These are phyloP conservation scores for Axinella damicornis DNA, from an alignment of 37 sponge, comb jelly and placozoan species.

Conservation along the genomic window DNA sequence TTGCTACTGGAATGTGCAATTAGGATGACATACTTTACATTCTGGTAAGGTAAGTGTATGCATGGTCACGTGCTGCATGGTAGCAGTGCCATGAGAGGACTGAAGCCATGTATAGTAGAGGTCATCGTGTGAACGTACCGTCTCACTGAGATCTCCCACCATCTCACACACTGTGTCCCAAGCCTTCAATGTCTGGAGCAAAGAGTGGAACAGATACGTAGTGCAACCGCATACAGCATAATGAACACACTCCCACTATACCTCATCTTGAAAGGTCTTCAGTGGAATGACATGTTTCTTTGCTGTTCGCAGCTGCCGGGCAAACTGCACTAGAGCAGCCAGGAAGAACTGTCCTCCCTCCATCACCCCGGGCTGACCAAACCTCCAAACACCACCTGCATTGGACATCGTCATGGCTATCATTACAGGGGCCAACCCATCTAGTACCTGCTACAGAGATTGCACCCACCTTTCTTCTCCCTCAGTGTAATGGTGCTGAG, in stretches of 20 bases:
- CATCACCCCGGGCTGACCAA: slow-evolving; percentile 30
- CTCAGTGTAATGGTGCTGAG: slow-evolving; percentile 1
- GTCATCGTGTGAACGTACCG: too few relatives aligned
- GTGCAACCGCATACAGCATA: too few relatives aligned
- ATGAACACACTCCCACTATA: not conserved
- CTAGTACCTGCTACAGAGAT: too few relatives aligned
- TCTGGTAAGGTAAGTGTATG: too few relatives aligned
- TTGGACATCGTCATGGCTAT: not conserved
- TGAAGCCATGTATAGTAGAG: too few relatives aligned
- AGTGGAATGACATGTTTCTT: not conserved
- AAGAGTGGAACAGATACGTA: not conserved
- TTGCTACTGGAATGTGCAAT: too few relatives aligned
- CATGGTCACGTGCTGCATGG: too few relatives aligned
- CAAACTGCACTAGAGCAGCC: slow-evolving; percentile 9
- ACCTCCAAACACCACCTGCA: not conserved
- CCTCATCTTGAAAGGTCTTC: not conserved
- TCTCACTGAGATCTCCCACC: slow-evolving; percentile 9
- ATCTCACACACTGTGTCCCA: not conserved
- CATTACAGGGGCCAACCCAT: too few relatives aligned
- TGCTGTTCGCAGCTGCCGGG: not conserved
- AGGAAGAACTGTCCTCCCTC: slow-evolving; percentile 30
- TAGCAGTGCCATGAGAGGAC: too few relatives aligned
- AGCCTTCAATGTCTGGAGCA: not conserved
- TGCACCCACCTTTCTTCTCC: too few relatives aligned
- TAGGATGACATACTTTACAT: too few relatives aligned